Base-by-base conservation (phyloP, 2,888 invertebrate genomes). In the Latrodectus elegans region DNA sequence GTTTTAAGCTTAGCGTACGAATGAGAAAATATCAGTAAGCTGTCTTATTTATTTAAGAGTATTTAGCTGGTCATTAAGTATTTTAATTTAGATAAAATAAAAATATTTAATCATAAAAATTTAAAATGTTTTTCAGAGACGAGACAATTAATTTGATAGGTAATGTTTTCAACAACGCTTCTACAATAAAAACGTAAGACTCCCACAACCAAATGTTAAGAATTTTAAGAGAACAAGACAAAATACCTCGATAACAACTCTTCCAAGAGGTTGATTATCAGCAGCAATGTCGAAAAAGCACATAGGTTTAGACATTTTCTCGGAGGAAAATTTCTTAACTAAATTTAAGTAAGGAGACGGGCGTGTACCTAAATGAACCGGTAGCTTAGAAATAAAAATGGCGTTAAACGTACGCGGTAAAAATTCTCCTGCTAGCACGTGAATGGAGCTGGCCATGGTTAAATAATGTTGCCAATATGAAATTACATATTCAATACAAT, bases 231-330 rank as follows among this genome's bases (percentile, higher is more conserved):
- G 4, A 38, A 38, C 4, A 38, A 4, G 38, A 17, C 10, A 14
- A 92, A 94, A 94, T 94, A 98, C 98, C 96, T 98, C 97, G 91
- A 98, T 96, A 75, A 96, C 94, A 92, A 98, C 96, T 91, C 97
- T 95, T 90, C 98, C 98, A 90, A 96, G 93, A 71, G 94, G 93
- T 91, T 94, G 93, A 88, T 94, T 95, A 92, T 97, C 97, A 91
- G 96, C 96, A 91, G 95, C 93, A 93, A 98, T 95, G 93, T 98
- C 97, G 91, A 99, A 96, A 93, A 94, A 98, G 91, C 97, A 97
- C 93, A 94, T 94, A 92, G 97, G 96, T 91, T 95, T 70, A 72
- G 90, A 70, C 91, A 91, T 91, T 83, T 89, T 64, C 49, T 49
- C 51, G 15, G 72, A 64, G 12, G 60, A 55, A 72, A 80, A 71